These are phyloP conservation scores for Seira ritae DNA, from an alignment of 2,888 invertebrate species.

Conservation along the genomic window DNA sequence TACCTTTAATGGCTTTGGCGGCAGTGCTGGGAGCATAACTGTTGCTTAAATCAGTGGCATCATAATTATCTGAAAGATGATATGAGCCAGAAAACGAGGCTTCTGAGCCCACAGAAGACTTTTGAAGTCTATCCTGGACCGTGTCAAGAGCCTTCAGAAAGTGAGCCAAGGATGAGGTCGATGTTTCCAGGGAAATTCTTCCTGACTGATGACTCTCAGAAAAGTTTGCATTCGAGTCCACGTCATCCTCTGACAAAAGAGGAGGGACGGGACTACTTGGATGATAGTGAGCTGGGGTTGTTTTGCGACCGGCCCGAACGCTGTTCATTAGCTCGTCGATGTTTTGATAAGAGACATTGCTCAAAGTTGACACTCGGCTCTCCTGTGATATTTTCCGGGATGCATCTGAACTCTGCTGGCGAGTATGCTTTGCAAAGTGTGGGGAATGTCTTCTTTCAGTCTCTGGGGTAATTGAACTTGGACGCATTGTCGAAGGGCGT, in stretches of 20 bases:
- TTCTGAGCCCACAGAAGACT: conserved; percentile 31
- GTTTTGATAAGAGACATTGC: conserved; percentile 26
- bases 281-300: conserved; percentile 31
- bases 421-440: conserved; percentile 13
- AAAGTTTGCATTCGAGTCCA: conserved; percentile 15
- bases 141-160: conserved; percentile 86
- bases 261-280: conserved; percentile 9
- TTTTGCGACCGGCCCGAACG: conserved; percentile 29
- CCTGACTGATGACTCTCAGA: neutral
- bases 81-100: conserved; percentile 30
- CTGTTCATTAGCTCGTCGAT: conserved; percentile 52
- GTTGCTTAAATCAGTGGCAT: conserved; percentile 29
- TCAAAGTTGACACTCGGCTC: conserved; percentile 40
- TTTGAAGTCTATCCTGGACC: conserved; percentile 77
- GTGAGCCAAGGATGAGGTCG: conserved; percentile 84
- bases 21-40: conserved; percentile 19
- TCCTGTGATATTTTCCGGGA: conserved; percentile 43
- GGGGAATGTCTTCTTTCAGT: conserved; percentile 28
- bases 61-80: conserved; percentile 27
- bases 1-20: conserved; percentile 24
- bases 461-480: conserved; percentile 18
- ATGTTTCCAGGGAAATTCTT: conserved; percentile 15
- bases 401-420: neutral
- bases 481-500: conserved; percentile 31
- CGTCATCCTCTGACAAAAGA: conserved; percentile 13